Percentiles rank a stretch among this genome's conserved stretches.
phyloP scores from a whole-genome alignment of 2,113 vertebrate species.

The Pipa parva region DNA sequence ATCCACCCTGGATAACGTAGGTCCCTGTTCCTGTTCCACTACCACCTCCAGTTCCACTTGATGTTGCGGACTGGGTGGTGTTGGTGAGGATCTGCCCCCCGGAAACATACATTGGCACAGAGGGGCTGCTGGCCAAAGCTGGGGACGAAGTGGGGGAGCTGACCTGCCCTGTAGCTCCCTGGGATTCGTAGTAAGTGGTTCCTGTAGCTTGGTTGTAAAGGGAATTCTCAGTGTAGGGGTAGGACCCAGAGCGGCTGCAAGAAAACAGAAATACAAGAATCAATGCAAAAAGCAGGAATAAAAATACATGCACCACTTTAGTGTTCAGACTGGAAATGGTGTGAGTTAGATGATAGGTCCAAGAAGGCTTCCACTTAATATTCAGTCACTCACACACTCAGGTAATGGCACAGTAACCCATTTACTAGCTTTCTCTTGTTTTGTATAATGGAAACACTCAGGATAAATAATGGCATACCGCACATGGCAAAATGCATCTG shows the following conservation, averaged over 20 bases:
- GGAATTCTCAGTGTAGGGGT: slow-evolving; percentile 75
- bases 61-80: slow-evolving; percentile 53
- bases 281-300: not conserved
- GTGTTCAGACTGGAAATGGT: not conserved
- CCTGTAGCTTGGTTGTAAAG: slow-evolving; percentile 73
- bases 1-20: slow-evolving; percentile 78
- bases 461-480: too few relatives aligned
- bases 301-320: not conserved
- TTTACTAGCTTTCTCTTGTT: too few relatives aligned
- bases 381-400: too few relatives aligned
- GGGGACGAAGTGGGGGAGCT: slow-evolving; percentile 73
- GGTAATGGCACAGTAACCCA: too few relatives aligned
- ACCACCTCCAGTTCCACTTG: slow-evolving; percentile 42
- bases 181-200: slow-evolving; percentile 71
- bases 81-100: slow-evolving; percentile 63
- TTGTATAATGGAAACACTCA: too few relatives aligned
- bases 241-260: slow-evolving; percentile 71
- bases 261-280: slow-evolving; percentile 9
- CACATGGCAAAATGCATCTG: too few relatives aligned
- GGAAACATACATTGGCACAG: slow-evolving; percentile 79
- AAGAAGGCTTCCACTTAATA: not conserved
- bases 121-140: slow-evolving; percentile 66
- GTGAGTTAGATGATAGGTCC: too few relatives aligned
- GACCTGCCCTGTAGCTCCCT: slow-evolving; percentile 69
- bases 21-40: slow-evolving; percentile 53